Evolutionary conservation across 2,797 vertebrate genomes (phyloP).

Genomic region (Peromyscus attwateri): DNA sequence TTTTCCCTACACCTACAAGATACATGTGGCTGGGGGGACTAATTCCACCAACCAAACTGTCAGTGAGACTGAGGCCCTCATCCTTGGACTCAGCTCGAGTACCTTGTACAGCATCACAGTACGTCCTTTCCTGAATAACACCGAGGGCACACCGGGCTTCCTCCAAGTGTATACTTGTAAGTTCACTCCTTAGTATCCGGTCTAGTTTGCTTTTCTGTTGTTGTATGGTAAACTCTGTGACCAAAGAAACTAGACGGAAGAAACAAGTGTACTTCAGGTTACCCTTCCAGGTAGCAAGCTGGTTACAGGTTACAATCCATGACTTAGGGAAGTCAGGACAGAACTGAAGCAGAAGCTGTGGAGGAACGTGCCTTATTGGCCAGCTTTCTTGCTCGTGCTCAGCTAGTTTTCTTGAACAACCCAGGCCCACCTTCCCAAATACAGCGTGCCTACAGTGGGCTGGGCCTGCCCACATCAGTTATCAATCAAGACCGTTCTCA

Average conservation of each 20-base stretch:
- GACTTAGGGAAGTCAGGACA: background rate
- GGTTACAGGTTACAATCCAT: background rate
- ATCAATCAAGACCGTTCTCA: background rate
- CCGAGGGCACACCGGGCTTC: background rate
- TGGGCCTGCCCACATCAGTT: background rate
- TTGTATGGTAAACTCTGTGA: background rate
- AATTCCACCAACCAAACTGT: fast-evolving
- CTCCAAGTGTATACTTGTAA: conserved; percentile 78
- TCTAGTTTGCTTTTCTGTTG: background rate
- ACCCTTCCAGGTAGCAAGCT: background rate
- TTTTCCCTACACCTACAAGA: conserved; percentile 57
- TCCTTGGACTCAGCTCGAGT: background rate
- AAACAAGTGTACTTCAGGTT: background rate
- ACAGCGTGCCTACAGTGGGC: too few species aligned
- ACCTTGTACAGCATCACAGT: conserved; percentile 78
- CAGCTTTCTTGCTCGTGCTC: background rate
- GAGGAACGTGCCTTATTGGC: background rate
- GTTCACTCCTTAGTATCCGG: background rate
- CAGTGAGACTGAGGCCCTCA: fast-evolving
- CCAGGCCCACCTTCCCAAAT: background rate
- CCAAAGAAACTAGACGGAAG: background rate
- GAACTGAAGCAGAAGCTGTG: background rate
- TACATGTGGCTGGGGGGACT: background rate
- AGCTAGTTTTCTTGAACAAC: background rate
- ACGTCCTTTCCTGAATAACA: background rate